Conservation (phyloP, 1,140 invertebrate genomes). For the Plectrocnemia conspersa region DNA sequence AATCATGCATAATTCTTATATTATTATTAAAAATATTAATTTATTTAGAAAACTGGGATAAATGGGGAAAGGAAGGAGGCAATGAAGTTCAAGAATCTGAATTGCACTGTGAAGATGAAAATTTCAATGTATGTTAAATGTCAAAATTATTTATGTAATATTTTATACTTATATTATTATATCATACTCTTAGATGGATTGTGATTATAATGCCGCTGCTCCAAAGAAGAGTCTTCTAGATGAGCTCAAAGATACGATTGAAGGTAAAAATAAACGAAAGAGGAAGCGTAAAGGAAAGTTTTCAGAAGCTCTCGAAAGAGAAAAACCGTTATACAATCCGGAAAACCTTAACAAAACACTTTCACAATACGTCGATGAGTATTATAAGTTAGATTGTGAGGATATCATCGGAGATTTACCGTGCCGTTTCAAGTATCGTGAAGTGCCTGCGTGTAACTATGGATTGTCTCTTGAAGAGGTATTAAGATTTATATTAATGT, state of each 20-base stretch:
- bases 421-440: slow-evolving; percentile 89
- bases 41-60: slow-evolving; percentile 68
- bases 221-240: slow-evolving; percentile 49
- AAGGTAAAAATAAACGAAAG: slow-evolving; percentile 54
- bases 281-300: slow-evolving; percentile 64
- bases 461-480: slow-evolving; percentile 89
- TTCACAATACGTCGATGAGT: slow-evolving; percentile 88
- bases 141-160: slow-evolving; percentile 17
- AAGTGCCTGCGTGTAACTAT: slow-evolving; percentile 85
- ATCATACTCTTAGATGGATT: slow-evolving; percentile 69
- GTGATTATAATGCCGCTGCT: slow-evolving; percentile 67
- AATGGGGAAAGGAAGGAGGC: slow-evolving; percentile 52
- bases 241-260: slow-evolving; percentile 56
- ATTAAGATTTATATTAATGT: slow-evolving; percentile 29
- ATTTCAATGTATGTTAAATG: slow-evolving; percentile 65
- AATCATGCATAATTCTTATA: neutral
- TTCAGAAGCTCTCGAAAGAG: slow-evolving; percentile 61
- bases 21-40: neutral
- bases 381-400: slow-evolving; percentile 91
- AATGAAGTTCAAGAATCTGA: slow-evolving; percentile 40
- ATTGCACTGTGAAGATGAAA: slow-evolving; percentile 70
- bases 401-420: slow-evolving; percentile 88
- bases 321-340: slow-evolving; percentile 82
- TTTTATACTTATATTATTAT: slow-evolving; percentile 17
- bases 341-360: slow-evolving; percentile 65